Evolutionary conservation across 2,888 invertebrate species (phyloP), one percentile per base, ranked within the genome.

Genomic region (Cephus pygmeus): DNA sequence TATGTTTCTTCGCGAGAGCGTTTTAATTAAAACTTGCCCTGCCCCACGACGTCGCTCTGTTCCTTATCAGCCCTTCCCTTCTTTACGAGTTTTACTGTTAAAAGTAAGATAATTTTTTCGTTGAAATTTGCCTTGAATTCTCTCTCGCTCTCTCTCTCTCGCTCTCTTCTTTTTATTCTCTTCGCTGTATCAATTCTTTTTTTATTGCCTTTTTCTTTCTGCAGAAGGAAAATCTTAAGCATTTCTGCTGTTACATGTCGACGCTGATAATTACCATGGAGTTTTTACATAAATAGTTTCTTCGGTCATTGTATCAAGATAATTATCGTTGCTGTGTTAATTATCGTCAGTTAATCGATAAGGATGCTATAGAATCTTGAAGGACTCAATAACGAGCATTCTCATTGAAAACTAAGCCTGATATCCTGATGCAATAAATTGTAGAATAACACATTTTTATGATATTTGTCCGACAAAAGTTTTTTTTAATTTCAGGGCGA

Each of bases 401-500:
- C 23, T 56, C 9, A 23, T 33, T 68, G 12, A 76, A 71, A 71
- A 34, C 69, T 15, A 69, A 71, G 69, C 23, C 33, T 33, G 76
- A n/a, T n/a, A 34, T 30, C 33, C 15, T 31, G 4, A 12, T 31
- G 36, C 68, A 75, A 33, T 31, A 31, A 9, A 31, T 31, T 31
- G 31, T 31, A 56, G 9, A 56, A 9, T 56, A 15, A 33, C 71
- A 71, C 3, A 71, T 34, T 15, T 71, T 71, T 11, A 71, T 30
- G 9, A 30, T 30, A 30, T 71, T 71, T 12, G 31, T 83, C 40
- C 9, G 6, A 6, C 0, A 23, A 56, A 23, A 23, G 23, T 23
- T 23, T 56, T 23, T 23, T 23, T 2, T 9, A 56, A 34, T 91
- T 92, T 40, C 93, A 97, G 97, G 98, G 98, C 1, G 98, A 98